Evolutionary conservation across 2,113 vertebrate genomes (phyloP).

Genomic region (Tragelaphus scriptus): DNA sequence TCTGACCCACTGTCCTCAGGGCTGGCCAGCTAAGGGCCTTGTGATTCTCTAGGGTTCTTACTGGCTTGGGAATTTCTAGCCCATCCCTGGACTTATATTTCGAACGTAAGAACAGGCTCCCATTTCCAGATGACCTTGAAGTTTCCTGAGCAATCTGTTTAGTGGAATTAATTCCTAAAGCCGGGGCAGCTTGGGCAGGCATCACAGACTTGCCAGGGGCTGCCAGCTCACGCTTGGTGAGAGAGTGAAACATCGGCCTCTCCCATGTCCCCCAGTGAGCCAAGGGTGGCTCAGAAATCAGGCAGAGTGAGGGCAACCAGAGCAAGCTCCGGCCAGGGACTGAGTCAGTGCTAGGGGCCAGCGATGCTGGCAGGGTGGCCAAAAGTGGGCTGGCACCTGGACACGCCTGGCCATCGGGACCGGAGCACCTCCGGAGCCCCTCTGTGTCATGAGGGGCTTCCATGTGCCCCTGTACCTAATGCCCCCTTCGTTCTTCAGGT

Average conservation of each 20-base stretch:
- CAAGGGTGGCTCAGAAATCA: neutral
- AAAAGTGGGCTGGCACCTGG: neutral
- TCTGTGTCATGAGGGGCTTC: fast-evolving
- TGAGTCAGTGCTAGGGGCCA: neutral
- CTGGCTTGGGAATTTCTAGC: neutral
- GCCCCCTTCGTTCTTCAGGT: neutral
- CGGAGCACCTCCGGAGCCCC: fast-evolving
- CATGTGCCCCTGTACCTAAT: neutral
- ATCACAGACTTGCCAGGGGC: neutral
- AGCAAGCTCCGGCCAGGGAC: neutral
- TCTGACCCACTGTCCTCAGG: fast-evolving
- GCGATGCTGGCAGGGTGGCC: neutral
- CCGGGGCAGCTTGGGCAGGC: neutral
- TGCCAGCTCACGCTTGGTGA: neutral
- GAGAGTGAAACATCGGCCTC: neutral
- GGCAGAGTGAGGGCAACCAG: neutral
- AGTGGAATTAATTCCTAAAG: conserved; percentile 30
- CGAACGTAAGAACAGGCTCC: conserved; percentile 49
- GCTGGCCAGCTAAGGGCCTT: neutral
- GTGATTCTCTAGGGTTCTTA: neutral
- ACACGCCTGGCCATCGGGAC: fast-evolving
- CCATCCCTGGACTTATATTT: neutral
- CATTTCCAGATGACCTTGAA: conserved; percentile 71
- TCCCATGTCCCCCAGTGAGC: neutral
- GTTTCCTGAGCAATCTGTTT: conserved; percentile 62